Base-by-base conservation (phyloP, 2,888 invertebrate species). In the Gastrophysa polygoni region DNA sequence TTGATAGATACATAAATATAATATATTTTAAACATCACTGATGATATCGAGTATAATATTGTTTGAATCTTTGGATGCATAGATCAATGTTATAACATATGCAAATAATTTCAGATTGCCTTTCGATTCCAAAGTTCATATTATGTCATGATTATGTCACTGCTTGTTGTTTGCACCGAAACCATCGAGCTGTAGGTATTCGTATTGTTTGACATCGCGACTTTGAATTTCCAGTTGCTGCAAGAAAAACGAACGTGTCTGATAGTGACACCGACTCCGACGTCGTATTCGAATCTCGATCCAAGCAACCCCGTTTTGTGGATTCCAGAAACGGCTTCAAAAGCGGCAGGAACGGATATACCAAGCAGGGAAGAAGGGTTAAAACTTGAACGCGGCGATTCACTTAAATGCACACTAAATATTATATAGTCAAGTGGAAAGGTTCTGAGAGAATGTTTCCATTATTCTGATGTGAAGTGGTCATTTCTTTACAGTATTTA, bases 261-360 rank as follows among this genome's bases (percentile, higher is more conserved):
- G 93, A 93, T 74, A 88, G 90, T 0, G 93, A 93, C 69, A 92
- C 92, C 0, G 93, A 94, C 72, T 93, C 93, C 0, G 93, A 94
- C 80, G 91, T 94, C 7, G 82, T 93, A 17, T 93, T 93, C 78
- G 93, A 93, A 78, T 88, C 89, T 8, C 86, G 89, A 59, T 85
- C 84, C 66, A 89, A 89, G 71, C 84, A 85, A 21, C 72, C 74
- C 2, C 73, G 83, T 1, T 85, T 83, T 59, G 80, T 81, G 63
- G 85, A 85, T 72, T 83, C 84, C 8, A 84, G 85, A 61, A 89
- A 88, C 74, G 87, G 87, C 16, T 76, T 81, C 59, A 85, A 84
- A 77, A 78, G 82, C 28, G 78, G 83, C 64, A 82, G 86, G 69
- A 87, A 86, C 68, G 86, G 86, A 29, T 85, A 83, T 66, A 67